Conservation (phyloP, 2,797 vertebrate species). For the Propithecus perrieri region DNA sequence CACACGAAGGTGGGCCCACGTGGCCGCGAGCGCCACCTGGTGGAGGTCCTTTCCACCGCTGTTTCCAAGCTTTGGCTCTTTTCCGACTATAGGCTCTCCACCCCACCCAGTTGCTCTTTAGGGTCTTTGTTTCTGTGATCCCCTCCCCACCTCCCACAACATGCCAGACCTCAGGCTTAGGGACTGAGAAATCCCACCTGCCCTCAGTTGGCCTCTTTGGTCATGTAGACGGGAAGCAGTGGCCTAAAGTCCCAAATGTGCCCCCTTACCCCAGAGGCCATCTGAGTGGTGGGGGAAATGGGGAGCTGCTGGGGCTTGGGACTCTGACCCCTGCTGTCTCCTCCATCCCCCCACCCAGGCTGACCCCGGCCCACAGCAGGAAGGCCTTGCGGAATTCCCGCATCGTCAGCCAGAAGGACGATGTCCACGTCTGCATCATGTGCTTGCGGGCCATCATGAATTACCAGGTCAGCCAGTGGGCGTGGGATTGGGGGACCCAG, state of each 20-base stretch:
- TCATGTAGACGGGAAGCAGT: not conserved
- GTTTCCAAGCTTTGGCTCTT: not conserved
- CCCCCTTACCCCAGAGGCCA: not conserved
- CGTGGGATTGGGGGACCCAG: fast-evolving
- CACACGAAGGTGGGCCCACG: not conserved
- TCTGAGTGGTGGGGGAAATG: not conserved
- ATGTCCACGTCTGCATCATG: conserved; percentile 97
- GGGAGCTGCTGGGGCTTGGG: not conserved
- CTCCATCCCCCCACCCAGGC: conserved; percentile 82
- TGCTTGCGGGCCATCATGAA: conserved; percentile 98
- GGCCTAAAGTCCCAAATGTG: not conserved
- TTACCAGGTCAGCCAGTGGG: conserved; percentile 90
- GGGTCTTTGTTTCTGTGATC: not conserved
- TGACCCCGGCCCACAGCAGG: conserved; percentile 91
- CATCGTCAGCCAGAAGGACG: conserved; percentile 90
- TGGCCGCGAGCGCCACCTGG: conserved; percentile 31
- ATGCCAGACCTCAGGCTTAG: not conserved
- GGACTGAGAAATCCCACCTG: not conserved
- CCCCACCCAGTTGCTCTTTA: not conserved
- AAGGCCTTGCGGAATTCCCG: conserved; percentile 90
- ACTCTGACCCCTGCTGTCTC: conserved; percentile 42
- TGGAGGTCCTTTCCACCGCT: not conserved
- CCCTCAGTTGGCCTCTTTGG: not conserved
- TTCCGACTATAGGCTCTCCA: not conserved
- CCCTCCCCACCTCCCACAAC: not conserved